A percentile compares a stretch with the other conserved stretches of the same genome.
These are phyloP conservation scores for Heliocidaris tuberculata DNA, from an alignment of 35 echinoderm and acorn worm species.

Conservation along the genomic window DNA sequence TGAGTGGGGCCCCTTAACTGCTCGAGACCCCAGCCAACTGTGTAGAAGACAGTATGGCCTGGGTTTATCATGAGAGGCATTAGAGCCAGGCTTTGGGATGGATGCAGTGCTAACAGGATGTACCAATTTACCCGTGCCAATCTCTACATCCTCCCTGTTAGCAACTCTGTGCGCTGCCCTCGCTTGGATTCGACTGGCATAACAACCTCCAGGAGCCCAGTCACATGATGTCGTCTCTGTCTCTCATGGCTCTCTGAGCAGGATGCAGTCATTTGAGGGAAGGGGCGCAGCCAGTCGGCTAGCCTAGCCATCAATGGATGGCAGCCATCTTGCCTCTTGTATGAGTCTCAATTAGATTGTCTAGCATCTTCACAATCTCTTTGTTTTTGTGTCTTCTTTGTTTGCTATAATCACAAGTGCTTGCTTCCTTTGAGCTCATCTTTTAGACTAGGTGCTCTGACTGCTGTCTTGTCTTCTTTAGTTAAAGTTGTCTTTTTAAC, in stretches of 20 bases:
- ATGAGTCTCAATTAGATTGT: neutral
- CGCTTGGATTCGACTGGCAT: slow-evolving; percentile 36
- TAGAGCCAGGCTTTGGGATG: slow-evolving; percentile 36
- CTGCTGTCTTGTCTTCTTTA: neutral
- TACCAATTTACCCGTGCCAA: slow-evolving; percentile 39
- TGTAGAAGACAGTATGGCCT: neutral
- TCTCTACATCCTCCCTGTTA: slow-evolving; percentile 50
- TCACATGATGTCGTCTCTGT: slow-evolving; percentile 33
- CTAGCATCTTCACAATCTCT: neutral
- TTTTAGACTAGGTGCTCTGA: neutral
- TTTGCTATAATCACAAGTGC: neutral
- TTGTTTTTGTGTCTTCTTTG: neutral
- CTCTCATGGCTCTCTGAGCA: neutral
- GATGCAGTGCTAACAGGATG: slow-evolving; percentile 24
- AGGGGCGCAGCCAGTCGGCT: neutral
- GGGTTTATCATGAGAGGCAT: neutral
- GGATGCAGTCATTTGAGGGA: slow-evolving; percentile 36
- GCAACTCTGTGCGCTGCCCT: slow-evolving; percentile 25
- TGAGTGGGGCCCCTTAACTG: neutral
- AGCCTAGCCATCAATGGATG: neutral
- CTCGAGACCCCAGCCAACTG: neutral
- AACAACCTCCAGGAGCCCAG: slow-evolving; percentile 48
- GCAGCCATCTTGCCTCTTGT: neutral
- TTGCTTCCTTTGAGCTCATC: slow-evolving; percentile 6
- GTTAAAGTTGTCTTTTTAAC: neutral